Percentiles rank a stretch among this genome's conserved stretches.
These are phyloP conservation scores for Pomatostomus ruficeps DNA, from an alignment of 2,113 vertebrate genomes.

Conservation along the genomic window DNA sequence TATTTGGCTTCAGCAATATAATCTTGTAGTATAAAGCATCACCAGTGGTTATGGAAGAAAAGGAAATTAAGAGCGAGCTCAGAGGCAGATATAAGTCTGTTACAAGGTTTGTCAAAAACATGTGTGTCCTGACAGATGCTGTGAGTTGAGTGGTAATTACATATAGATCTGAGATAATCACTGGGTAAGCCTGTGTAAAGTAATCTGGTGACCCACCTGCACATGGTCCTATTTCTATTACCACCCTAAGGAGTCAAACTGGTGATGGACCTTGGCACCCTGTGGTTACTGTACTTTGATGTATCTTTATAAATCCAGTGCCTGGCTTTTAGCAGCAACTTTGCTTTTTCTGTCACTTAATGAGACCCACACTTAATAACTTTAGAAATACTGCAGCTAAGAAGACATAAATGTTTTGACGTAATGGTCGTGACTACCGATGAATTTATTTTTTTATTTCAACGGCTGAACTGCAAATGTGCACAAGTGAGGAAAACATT, in stretches of 20 bases:
- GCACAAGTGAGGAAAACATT: not conserved
- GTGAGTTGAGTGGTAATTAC: not conserved
- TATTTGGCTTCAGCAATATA: not conserved
- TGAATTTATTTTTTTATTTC: not conserved
- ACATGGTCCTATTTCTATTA: not conserved
- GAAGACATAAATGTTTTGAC: not conserved
- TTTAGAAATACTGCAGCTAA: not conserved
- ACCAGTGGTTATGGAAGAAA: not conserved
- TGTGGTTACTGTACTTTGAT: not conserved
- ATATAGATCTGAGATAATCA: not conserved
- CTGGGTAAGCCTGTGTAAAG: not conserved
- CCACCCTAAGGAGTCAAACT: not conserved
- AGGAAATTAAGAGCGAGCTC: not conserved
- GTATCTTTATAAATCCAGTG: not conserved
- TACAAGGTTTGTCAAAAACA: not conserved
- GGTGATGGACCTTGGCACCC: not conserved
- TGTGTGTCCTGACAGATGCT: not conserved
- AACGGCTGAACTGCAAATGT: not conserved
- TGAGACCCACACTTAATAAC: not conserved
- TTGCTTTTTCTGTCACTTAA: not conserved
- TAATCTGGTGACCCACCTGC: not conserved
- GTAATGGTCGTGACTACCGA: not conserved
- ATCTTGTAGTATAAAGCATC: not conserved
- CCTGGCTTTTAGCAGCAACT: not conserved
- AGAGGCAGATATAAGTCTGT: not conserved